These are phyloP conservation scores for Porites australiensis DNA, from an alignment of 64 coral and sea anemone species.

Conservation along the genomic window DNA sequence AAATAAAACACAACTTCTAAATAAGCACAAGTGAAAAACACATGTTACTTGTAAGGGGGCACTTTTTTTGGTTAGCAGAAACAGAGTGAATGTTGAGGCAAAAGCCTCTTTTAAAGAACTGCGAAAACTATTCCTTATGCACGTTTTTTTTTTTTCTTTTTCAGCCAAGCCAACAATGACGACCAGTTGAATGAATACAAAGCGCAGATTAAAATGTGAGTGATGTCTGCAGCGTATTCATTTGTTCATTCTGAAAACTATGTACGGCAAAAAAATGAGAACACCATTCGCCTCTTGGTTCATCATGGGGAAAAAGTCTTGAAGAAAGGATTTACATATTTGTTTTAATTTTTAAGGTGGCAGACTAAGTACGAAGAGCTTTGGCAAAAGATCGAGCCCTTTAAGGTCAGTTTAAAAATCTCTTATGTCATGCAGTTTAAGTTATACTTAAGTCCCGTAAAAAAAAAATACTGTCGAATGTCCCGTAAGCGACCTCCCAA, in stretches of 20 bases:
- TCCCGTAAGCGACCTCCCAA: no score
- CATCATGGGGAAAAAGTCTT: no score
- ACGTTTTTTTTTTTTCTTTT: not conserved
- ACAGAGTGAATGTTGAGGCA: no score
- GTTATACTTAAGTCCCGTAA: no score
- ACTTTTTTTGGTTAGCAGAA: no score
- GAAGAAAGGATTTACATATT: not conserved
- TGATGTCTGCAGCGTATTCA: not conserved
- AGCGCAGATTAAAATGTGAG: constrained; percentile 65
- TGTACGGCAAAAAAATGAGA: no score
- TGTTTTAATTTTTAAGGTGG: constrained; percentile 69
- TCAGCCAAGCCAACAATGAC: constrained; percentile 45
- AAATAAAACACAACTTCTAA: no score
- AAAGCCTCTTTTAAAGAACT: no score
- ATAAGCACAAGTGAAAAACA: no score
- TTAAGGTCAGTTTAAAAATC: constrained; percentile 71
- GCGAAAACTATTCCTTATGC: not conserved
- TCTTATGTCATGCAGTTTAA: not conserved
- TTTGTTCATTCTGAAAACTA: not conserved
- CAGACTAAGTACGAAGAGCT: constrained; percentile 84
- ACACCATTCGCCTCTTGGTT: not conserved
- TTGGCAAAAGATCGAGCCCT: constrained; percentile 88
- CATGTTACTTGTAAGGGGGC: no score
- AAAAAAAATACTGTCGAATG: not conserved
- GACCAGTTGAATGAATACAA: constrained; percentile 43